Conservation (phyloP, 2,888 invertebrate species). For the Siphonodentalium dalli region DNA sequence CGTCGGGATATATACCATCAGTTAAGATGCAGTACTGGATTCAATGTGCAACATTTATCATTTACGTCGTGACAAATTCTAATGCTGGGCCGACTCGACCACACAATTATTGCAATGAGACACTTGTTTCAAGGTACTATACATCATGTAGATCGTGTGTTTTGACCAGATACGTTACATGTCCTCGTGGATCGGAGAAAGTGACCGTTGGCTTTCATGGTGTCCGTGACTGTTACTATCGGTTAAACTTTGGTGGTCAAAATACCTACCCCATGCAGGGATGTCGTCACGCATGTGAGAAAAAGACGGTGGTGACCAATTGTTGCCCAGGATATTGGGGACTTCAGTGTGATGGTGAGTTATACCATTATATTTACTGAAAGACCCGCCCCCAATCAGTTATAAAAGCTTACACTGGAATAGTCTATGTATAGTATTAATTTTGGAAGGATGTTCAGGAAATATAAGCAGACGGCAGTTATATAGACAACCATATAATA, state of each 20-base stretch:
- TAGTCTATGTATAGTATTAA: no score
- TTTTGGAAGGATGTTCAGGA: no score
- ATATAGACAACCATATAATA: no score
- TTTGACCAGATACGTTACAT: slow-evolving; percentile 6
- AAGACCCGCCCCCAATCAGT: no score
- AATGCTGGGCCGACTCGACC: no score
- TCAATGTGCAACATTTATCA: no score
- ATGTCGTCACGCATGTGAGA: slow-evolving; percentile 36
- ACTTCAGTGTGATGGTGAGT: slow-evolving; percentile 42
- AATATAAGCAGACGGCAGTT: no score
- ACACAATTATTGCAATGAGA: slow-evolving; percentile 30
- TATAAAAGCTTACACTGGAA: no score
- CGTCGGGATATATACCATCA: no score
- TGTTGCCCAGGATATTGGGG: slow-evolving; percentile 52
- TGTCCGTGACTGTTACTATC: slow-evolving; percentile 12
- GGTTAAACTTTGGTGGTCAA: not conserved
- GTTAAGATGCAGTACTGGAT: no score
- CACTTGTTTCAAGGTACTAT: slow-evolving; percentile 2
- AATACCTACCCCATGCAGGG: slow-evolving; percentile 13
- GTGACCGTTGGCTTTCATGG: slow-evolving; percentile 21
- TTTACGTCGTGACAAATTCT: no score
- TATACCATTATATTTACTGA: no score
- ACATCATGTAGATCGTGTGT: slow-evolving; percentile 25
- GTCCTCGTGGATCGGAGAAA: slow-evolving; percentile 15
- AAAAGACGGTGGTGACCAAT: slow-evolving; percentile 6